phyloP scores from a whole-genome alignment of 2,888 invertebrate genomes.

The Temnothorax unifasciatus region DNA sequence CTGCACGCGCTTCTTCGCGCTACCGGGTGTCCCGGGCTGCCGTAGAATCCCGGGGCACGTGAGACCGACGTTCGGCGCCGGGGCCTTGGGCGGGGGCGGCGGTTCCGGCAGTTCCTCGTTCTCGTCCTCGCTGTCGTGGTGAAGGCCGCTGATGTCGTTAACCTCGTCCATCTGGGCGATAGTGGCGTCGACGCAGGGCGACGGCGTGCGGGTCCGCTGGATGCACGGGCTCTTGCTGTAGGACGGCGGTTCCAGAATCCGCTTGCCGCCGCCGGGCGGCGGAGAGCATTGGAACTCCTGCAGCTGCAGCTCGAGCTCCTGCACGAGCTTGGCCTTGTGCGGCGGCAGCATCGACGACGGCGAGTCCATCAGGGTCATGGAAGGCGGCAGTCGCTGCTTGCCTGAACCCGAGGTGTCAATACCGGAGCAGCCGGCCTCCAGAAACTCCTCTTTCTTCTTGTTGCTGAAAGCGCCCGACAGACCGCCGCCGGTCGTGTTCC shows the following conservation, averaged over 20 bases:
- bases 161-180: conserved; percentile 85
- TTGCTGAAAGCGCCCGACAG: conserved; percentile 86
- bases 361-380: conserved; percentile 80
- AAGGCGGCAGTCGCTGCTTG: conserved; percentile 83
- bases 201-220: conserved; percentile 80
- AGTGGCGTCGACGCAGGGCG: conserved; percentile 83
- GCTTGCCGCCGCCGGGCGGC: conserved; percentile 85
- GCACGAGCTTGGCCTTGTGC: conserved; percentile 84
- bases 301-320: conserved; percentile 88
- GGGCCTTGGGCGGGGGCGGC: conserved; percentile 88
- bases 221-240: conserved; percentile 80
- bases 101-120: conserved; percentile 89
- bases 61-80: conserved; percentile 85
- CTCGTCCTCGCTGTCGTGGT: conserved; percentile 86
- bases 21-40: conserved; percentile 91
- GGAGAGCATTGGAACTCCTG: conserved; percentile 89
- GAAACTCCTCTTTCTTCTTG: conserved; percentile 92
- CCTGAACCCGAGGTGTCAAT: conserved; percentile 86
- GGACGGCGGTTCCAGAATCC: conserved; percentile 81
- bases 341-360: conserved; percentile 80
- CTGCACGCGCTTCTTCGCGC: conserved; percentile 95
- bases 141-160: conserved; percentile 85
- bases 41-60: conserved; percentile 89
- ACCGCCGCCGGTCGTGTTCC: conserved; percentile 83
- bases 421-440: conserved; percentile 91